phyloP scores from a whole-genome alignment of 2,797 vertebrate genomes.

The Perodicticus potto region DNA sequence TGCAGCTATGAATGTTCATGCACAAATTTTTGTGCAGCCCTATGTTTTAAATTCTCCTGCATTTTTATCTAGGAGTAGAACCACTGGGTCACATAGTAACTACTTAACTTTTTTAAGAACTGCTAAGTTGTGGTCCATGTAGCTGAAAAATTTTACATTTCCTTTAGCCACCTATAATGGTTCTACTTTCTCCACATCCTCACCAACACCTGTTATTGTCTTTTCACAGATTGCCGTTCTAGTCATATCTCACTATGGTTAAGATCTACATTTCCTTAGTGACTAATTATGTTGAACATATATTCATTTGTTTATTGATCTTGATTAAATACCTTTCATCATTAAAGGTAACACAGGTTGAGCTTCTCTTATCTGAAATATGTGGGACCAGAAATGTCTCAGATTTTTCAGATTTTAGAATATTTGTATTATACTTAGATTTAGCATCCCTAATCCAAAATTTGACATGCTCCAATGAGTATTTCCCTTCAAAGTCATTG shows the following conservation, averaged over 20 bases:
- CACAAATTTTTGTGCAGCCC: not conserved
- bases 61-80: not conserved
- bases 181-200: slow-evolving; percentile 32
- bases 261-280: slow-evolving; percentile 23
- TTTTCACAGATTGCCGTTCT: slow-evolving; percentile 11
- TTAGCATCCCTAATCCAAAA: not conserved
- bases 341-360: slow-evolving; percentile 7
- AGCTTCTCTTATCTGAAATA: not conserved
- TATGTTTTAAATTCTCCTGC: slow-evolving; percentile 24
- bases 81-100: slow-evolving; percentile 3
- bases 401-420: not conserved
- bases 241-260: slow-evolving; percentile 10
- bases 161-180: not conserved
- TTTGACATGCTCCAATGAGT: not conserved
- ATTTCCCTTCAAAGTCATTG: not conserved
- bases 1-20: not conserved
- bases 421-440: not conserved
- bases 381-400: not conserved
- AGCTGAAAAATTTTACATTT: not conserved
- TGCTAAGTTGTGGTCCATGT: not conserved
- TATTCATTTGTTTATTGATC: slow-evolving; percentile 10
- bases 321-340: slow-evolving; percentile 22
- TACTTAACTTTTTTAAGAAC: slow-evolving; percentile 29
- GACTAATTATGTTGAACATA: not conserved
- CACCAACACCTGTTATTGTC: not conserved